Conservation (phyloP, 2,797 vertebrate genomes). For the Orientallactaga sibirica region DNA sequence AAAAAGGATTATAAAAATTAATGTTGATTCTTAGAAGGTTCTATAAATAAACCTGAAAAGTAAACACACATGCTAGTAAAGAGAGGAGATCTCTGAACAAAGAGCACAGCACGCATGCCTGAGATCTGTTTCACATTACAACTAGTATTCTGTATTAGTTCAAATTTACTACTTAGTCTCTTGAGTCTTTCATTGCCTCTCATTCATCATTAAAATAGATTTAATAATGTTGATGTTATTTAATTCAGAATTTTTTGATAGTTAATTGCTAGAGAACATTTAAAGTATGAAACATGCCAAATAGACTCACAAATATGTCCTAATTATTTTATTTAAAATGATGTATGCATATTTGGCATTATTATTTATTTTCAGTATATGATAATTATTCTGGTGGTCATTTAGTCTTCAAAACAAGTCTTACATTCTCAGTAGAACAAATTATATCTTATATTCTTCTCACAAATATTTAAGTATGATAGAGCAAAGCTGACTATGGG, state of each 20-base stretch:
- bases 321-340: conserved; percentile 10
- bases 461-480: background rate
- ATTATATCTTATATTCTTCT: background rate
- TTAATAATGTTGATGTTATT: conserved; percentile 26
- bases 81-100: background rate
- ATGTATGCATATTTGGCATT: background rate
- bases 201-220: conserved; percentile 16
- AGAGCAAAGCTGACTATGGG: background rate
- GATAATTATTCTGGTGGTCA: background rate
- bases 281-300: conserved; percentile 26
- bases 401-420: background rate
- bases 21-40: background rate
- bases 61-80: conserved; percentile 18
- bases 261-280: background rate
- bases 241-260: conserved; percentile 11
- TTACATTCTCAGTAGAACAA: background rate
- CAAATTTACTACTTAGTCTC: conserved; percentile 17
- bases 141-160: conserved; percentile 8
- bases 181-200: conserved; percentile 6
- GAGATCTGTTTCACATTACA: background rate
- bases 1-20: background rate
- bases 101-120: background rate
- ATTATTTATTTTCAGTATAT: background rate
- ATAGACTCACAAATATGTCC: conserved; percentile 4
- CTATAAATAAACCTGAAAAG: conserved; percentile 19